A percentile compares a stretch with the other conserved stretches of the same genome.
Conservation (phyloP, 64 coral and sea anemone genomes). For the Trachythela sp. region DNA sequence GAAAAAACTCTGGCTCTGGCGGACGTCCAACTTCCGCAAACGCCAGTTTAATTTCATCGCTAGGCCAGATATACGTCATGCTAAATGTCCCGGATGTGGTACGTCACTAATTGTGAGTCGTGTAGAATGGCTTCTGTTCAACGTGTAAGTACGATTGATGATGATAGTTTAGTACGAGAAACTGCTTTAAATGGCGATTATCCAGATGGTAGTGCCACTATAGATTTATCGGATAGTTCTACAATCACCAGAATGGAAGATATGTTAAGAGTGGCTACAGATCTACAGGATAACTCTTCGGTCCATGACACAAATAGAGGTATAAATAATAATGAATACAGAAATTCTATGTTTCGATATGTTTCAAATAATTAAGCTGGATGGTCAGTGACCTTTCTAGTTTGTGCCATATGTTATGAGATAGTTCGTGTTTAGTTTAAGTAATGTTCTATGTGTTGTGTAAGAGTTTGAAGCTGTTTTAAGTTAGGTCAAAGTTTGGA, state of each 20-base stretch:
- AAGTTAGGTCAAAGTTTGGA: neutral
- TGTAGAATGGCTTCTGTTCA: conserved; percentile 19
- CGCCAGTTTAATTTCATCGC: no score
- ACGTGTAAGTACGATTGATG: neutral
- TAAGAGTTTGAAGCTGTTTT: neutral
- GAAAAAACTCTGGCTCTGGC: no score
- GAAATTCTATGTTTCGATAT: neutral
- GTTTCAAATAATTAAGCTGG: neutral
- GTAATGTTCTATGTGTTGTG: neutral
- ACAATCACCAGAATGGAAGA: conserved; percentile 3
- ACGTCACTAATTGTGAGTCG: neutral
- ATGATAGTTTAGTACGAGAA: conserved; percentile 11
- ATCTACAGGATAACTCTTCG: neutral
- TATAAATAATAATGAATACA: no score
- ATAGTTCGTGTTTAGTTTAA: neutral
- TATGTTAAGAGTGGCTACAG: conserved; percentile 16
- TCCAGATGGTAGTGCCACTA: neutral
- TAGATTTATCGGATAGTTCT: neutral
- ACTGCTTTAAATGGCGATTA: conserved; percentile 25
- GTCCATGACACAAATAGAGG: neutral
- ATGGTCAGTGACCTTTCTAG: neutral
- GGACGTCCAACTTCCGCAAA: no score
- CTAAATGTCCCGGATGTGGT: neutral
- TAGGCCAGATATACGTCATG: no score
- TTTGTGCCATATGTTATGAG: neutral